These are phyloP conservation scores for Burhinus oedicnemus DNA, from an alignment of 2,113 vertebrate species.

Conservation along the genomic window DNA sequence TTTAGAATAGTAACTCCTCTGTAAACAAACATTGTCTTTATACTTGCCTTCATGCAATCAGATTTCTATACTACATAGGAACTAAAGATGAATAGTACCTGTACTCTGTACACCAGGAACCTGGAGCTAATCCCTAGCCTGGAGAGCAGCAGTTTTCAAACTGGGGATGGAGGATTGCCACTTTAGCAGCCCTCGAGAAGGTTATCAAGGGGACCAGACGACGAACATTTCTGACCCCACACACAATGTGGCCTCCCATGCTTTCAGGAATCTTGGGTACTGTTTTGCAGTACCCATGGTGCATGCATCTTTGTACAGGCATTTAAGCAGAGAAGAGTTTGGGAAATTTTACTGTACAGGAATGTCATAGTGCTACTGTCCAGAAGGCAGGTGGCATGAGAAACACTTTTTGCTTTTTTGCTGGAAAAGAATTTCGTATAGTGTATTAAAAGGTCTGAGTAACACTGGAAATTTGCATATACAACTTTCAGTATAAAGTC, in stretches of 20 bases:
- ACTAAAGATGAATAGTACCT: not conserved
- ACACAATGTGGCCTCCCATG: not conserved
- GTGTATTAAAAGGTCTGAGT: not conserved
- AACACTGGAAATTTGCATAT: not conserved
- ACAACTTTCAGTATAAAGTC: not conserved
- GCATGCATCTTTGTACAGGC: not conserved
- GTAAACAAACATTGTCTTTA: not conserved
- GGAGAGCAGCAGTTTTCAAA: not conserved
- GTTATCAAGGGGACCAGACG: not conserved
- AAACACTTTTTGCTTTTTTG: not conserved
- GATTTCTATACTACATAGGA: not conserved
- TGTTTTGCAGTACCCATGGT: not conserved
- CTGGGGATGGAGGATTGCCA: not conserved
- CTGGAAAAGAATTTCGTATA: not conserved
- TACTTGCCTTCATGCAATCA: not conserved
- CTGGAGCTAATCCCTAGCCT: not conserved
- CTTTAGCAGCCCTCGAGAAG: not conserved
- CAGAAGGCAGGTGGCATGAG: not conserved
- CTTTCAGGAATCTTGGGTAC: not conserved
- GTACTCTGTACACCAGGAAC: not conserved
- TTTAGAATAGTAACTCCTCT: not conserved
- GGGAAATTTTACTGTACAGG: not conserved
- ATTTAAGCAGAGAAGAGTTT: not conserved
- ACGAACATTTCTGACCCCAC: not conserved
- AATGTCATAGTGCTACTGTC: not conserved